phyloP scores from a whole-genome alignment of 1,140 invertebrate genomes.

The Heliconius hermathena region DNA sequence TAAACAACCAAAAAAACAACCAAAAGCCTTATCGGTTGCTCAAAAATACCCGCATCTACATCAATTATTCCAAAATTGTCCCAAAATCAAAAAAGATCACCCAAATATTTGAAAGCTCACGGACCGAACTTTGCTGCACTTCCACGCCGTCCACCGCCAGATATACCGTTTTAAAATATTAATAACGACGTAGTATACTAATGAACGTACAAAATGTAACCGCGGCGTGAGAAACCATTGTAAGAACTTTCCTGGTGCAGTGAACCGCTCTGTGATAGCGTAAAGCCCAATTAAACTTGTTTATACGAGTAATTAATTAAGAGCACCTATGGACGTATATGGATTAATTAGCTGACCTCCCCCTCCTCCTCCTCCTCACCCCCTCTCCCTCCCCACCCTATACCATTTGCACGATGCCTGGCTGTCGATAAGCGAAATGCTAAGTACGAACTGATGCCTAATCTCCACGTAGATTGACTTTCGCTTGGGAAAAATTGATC shows the following conservation, averaged over 20 bases:
- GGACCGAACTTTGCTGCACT: neutral
- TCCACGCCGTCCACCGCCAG: neutral
- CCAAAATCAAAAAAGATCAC: neutral
- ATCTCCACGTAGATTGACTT: neutral
- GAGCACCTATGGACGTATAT: constrained; percentile 38
- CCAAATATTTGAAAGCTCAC: constrained; percentile 1
- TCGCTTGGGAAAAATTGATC: neutral
- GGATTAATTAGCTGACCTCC: constrained; percentile 39
- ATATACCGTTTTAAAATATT: constrained; percentile 75
- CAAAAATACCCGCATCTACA: too few relatives aligned
- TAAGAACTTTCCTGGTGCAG: constrained; percentile 45
- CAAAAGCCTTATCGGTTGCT: too few relatives aligned
- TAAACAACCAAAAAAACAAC: too few relatives aligned
- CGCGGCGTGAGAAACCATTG: constrained; percentile 63
- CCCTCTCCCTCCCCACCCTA: too few relatives aligned
- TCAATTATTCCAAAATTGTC: neutral
- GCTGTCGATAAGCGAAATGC: constrained; percentile 1
- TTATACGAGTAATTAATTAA: constrained; percentile 60
- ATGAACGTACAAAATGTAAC: constrained; percentile 61
- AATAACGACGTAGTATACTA: constrained; percentile 69
- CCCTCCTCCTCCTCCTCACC: neutral
- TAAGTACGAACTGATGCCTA: neutral
- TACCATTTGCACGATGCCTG: neutral
- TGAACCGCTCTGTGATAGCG: constrained; percentile 56
- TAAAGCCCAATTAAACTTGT: constrained; percentile 70